Base-by-base conservation (phyloP, 1,140 invertebrate species). In the Trachelipus rathkii region DNA sequence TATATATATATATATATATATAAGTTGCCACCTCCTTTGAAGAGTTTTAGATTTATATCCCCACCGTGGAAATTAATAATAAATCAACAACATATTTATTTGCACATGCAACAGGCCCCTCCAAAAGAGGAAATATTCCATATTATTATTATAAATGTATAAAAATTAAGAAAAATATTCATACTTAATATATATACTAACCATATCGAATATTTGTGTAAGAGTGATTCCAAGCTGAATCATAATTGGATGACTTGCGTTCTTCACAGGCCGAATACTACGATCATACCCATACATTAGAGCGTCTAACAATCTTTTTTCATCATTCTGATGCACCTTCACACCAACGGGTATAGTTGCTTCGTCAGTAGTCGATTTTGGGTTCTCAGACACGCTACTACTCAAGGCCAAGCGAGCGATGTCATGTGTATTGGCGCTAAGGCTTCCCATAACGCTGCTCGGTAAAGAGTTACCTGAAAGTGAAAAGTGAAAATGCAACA, bases 171-270 rank as follows among this genome's bases (percentile, higher is more conserved):
- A n/a, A n/a, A n/a, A n/a, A n/a, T n/a, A n/a, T n/a, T n/a, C n/a
- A n/a, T 50, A 44, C 69, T 24, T 70, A 24, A 3, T 19, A 44
- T 77, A 10, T 7, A 53, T 10, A 80, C 82, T 83, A 81, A 87
- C 86, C 83, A 88, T 84, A 79, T 88, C 87, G 75, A 88, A 87
- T 75, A 89, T 89, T 82, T 90, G 89, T 24, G 88, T 88, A 11
- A 90, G 84, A 19, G 89, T 89, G 73, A 90, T 86, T 13, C 89
- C 88, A 74, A 89, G 85, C 78, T 87, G 83, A 33, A 90, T 87
- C 21, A 87, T 82, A 7, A 89, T 85, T 0, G 88, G 83, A 23
- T 86, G 84, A 8, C 86, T 86, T 5, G 89, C 86, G 82, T 89
- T 89, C 69, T 83, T 78, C 0, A 90, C 88, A 0, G 89, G 89